Percentiles rank a stretch among this genome's conserved stretches.
phyloP scores from a whole-genome alignment of 2,797 vertebrate species.

The Acestrorhynchus altus region DNA sequence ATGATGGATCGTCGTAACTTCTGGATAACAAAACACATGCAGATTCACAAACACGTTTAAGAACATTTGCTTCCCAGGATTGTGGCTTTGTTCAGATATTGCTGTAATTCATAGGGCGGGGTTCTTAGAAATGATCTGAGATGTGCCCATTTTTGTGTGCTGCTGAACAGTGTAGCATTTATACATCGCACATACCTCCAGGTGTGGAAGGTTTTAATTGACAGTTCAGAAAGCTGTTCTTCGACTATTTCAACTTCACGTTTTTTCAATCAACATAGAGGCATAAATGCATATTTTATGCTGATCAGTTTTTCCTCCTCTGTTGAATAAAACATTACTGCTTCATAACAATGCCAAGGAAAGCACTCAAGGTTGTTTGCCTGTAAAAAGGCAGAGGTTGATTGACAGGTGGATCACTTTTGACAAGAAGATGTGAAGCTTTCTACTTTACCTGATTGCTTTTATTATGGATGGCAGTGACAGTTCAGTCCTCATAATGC shows the following conservation, averaged over 20 bases:
- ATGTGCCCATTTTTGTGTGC: conserved; percentile 11
- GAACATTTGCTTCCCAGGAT: too few species aligned
- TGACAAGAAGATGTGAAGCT: conserved; percentile 11
- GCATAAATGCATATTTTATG: not conserved
- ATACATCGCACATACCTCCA: not conserved
- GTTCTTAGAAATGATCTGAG: not conserved
- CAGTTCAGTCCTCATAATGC: conserved; percentile 11
- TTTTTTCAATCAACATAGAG: not conserved
- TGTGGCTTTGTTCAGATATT: not conserved
- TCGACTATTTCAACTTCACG: not conserved
- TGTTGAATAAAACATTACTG: conserved; percentile 16
- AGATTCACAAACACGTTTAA: conserved; percentile 6
- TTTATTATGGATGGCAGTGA: conserved; percentile 29
- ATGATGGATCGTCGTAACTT: conserved; percentile 32
- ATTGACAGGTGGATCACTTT: conserved; percentile 8
- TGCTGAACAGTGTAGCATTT: conserved; percentile 17
- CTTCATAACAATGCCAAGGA: conserved; percentile 1
- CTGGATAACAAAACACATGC: conserved; percentile 19
- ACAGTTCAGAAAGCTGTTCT: not conserved
- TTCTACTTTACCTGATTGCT: conserved; percentile 15
- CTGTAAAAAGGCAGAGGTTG: conserved; percentile 26
- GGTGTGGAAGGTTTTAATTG: not conserved
- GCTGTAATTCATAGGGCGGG: not conserved
- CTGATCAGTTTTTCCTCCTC: not conserved
- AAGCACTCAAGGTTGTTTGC: conserved; percentile 20